Conservation (phyloP, 2,113 vertebrate genomes). For the Apaloderma vittatum region DNA sequence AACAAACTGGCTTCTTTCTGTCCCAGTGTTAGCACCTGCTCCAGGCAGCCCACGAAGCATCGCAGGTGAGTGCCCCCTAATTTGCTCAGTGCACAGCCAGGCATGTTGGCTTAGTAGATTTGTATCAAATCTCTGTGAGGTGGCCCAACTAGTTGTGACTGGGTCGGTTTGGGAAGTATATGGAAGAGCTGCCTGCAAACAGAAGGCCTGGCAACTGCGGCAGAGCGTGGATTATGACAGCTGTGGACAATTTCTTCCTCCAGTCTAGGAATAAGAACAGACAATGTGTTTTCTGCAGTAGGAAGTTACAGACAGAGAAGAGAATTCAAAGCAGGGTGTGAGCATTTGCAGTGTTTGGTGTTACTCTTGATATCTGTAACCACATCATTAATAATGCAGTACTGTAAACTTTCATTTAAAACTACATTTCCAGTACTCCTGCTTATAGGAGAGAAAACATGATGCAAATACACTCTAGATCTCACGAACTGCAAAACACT, state of each 20-base stretch:
- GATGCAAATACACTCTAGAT: neutral
- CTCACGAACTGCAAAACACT: neutral
- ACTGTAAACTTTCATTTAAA: neutral
- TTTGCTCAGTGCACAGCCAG: neutral
- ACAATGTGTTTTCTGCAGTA: neutral
- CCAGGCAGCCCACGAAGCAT: neutral
- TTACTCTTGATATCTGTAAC: neutral
- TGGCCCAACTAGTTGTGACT: neutral
- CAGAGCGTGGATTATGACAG: rapidly evolving
- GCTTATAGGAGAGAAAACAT: neutral
- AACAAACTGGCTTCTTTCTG: neutral
- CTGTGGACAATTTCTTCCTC: neutral
- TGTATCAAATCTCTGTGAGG: neutral
- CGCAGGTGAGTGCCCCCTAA: neutral
- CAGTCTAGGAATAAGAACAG: neutral
- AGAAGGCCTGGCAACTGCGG: neutral
- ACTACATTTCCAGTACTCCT: neutral
- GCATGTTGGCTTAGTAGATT: neutral
- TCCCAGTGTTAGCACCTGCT: neutral
- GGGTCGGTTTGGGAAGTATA: neutral
- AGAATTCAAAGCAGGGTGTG: neutral
- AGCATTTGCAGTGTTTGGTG: neutral
- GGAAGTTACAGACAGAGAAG: neutral
- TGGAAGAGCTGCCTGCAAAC: neutral
- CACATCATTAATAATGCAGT: neutral